Conservation (phyloP, 2,797 vertebrate species). For the Gallinago nigripennis region DNA sequence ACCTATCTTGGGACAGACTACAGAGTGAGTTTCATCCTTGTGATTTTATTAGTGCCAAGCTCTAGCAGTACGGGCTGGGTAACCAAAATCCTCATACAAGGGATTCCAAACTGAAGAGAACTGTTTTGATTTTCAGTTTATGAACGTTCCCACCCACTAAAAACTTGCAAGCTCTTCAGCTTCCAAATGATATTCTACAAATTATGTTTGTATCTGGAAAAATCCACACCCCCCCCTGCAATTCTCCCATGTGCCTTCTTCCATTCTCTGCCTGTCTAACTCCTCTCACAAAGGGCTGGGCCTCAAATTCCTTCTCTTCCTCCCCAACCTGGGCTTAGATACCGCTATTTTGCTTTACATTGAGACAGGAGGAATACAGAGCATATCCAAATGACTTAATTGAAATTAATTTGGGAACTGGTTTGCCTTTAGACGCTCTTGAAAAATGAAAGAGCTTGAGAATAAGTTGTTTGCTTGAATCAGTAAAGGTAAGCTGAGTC, state of each 20-base stretch:
- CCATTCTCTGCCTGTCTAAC: background rate
- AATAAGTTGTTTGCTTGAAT: background rate
- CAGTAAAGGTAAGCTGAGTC: background rate
- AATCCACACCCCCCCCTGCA: background rate
- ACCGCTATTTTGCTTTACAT: background rate
- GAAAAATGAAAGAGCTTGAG: background rate
- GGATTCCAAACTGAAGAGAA: background rate
- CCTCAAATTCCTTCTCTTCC: background rate
- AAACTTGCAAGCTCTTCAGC: background rate
- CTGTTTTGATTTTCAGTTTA: background rate
- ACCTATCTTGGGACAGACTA: background rate
- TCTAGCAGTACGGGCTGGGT: background rate
- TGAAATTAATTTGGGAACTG: background rate
- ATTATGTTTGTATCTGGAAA: background rate
- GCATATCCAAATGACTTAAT: background rate
- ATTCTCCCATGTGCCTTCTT: background rate
- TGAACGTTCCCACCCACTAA: background rate
- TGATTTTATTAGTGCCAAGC: background rate
- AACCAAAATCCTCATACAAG: background rate
- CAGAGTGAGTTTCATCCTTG: background rate
- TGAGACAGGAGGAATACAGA: background rate
- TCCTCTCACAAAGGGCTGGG: background rate
- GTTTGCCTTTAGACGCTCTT: background rate
- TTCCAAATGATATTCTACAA: background rate
- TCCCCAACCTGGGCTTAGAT: background rate